Conservation (phyloP, 2,797 vertebrate species). For the Eupleurogrammus muticus region DNA sequence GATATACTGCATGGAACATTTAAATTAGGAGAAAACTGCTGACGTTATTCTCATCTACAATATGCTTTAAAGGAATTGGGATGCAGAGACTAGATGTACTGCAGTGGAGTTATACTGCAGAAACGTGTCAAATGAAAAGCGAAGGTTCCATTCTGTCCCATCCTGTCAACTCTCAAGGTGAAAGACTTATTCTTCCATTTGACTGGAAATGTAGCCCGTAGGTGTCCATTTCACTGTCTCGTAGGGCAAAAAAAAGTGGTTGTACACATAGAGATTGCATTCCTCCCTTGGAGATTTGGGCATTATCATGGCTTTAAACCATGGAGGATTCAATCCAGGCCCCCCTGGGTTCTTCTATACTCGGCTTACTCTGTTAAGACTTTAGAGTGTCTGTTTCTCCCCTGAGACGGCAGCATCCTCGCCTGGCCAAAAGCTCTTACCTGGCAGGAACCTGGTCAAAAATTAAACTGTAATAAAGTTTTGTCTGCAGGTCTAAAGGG, state of each 20-base stretch:
- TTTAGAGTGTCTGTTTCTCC: constrained; percentile 16
- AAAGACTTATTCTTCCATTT: constrained; percentile 51
- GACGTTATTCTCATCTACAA: constrained; percentile 2
- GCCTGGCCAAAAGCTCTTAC: constrained; percentile 6
- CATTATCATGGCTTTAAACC: constrained; percentile 31
- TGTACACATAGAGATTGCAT: constrained; percentile 52
- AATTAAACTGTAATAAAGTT: constrained; percentile 52
- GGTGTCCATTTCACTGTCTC: constrained; percentile 49
- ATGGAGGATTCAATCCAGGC: constrained; percentile 20
- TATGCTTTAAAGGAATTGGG: constrained; percentile 25
- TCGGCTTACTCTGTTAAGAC: constrained; percentile 30
- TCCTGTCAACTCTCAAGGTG: constrained; percentile 52
- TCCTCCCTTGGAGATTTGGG: constrained; percentile 48
- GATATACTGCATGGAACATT: too few species aligned
- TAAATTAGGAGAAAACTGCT: too few species aligned
- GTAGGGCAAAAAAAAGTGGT: constrained; percentile 42
- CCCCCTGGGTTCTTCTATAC: constrained; percentile 36
- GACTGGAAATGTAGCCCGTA: constrained; percentile 39
- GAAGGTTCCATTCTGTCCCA: constrained; percentile 35
- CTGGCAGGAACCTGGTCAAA: constrained; percentile 28
- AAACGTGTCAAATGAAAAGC: constrained; percentile 23
- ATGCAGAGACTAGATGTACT: constrained; percentile 27
- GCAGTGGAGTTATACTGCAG: constrained; percentile 27
- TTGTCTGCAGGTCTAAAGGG: constrained; percentile 41
- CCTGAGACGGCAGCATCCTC: constrained; percentile 31